phyloP scores from a whole-genome alignment of 1,140 invertebrate species.

The Eupristina koningsbergeri region DNA sequence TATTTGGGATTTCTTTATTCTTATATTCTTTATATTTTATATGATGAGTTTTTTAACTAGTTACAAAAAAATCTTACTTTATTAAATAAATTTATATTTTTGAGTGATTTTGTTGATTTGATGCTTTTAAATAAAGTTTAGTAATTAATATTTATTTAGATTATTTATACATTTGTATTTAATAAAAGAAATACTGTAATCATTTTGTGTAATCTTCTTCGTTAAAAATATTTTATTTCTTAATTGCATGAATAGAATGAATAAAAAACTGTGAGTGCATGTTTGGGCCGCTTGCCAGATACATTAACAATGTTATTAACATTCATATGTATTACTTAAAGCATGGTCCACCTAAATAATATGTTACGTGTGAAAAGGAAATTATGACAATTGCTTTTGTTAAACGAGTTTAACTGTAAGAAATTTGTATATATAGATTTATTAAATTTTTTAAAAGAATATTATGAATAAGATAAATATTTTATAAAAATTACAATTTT shows the following conservation, averaged over 20 bases:
- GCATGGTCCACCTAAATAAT: background rate
- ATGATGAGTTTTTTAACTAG: no score
- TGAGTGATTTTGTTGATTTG: no score
- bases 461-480: no score
- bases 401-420: background rate
- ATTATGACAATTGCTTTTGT: background rate
- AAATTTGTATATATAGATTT: background rate
- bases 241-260: background rate
- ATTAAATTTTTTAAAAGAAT: no score
- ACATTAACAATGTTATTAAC: slow-evolving; percentile 12
- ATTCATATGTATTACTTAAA: background rate
- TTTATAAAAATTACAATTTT: background rate
- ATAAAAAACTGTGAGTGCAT: slow-evolving; percentile 6
- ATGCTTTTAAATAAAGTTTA: no score
- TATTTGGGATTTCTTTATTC: no score
- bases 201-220: background rate
- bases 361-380: background rate
- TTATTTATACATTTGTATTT: background rate
- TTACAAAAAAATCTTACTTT: no score
- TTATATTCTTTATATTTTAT: no score
- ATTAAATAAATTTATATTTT: no score
- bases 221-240: background rate
- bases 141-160: background rate
- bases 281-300: background rate
- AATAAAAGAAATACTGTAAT: background rate